phyloP scores from a whole-genome alignment of 2,888 invertebrate genomes.

The Cheilosia grossa region DNA sequence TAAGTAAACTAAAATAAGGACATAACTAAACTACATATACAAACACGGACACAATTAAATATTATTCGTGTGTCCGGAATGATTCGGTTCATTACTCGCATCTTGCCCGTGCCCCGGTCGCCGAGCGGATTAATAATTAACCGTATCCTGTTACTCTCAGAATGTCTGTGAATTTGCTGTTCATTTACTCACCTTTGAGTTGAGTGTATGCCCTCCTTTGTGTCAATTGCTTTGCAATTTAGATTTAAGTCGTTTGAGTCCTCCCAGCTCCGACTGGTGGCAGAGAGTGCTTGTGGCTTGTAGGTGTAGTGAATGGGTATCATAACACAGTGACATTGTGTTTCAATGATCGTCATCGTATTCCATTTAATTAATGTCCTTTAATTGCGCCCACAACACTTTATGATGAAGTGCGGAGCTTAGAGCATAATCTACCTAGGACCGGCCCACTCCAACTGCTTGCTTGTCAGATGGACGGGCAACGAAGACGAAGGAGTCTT shows the following conservation, averaged over 20 bases:
- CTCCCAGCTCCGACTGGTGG: not conserved
- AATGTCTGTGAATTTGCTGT: slow-evolving; percentile 55
- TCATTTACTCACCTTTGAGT: slow-evolving; percentile 65
- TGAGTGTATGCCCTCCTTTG: slow-evolving; percentile 17
- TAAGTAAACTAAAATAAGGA: not conserved
- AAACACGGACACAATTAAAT: slow-evolving; percentile 40
- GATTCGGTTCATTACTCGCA: slow-evolving; percentile 55
- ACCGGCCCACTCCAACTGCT: not conserved
- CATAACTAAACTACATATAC: not conserved
- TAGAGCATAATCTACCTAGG: not conserved
- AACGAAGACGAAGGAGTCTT: slow-evolving; percentile 44
- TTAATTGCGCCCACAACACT: slow-evolving; percentile 49
- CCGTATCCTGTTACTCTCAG: slow-evolving; percentile 53
- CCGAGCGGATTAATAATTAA: slow-evolving; percentile 54
- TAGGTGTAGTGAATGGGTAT: not conserved
- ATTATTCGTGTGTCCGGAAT: slow-evolving; percentile 54
- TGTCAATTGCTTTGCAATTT: slow-evolving; percentile 53
- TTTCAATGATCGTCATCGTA: slow-evolving; percentile 44
- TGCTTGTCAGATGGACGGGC: slow-evolving; percentile 2
- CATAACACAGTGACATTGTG: slow-evolving; percentile 54
- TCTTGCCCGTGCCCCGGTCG: not conserved
- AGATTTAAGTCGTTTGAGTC: slow-evolving; percentile 17
- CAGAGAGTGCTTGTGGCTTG: too few species aligned
- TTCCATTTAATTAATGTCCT: slow-evolving; percentile 59
- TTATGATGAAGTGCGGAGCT: slow-evolving; percentile 13